These are phyloP conservation scores for Tribolium madens DNA, from an alignment of 1,140 invertebrate species.

Conservation along the genomic window DNA sequence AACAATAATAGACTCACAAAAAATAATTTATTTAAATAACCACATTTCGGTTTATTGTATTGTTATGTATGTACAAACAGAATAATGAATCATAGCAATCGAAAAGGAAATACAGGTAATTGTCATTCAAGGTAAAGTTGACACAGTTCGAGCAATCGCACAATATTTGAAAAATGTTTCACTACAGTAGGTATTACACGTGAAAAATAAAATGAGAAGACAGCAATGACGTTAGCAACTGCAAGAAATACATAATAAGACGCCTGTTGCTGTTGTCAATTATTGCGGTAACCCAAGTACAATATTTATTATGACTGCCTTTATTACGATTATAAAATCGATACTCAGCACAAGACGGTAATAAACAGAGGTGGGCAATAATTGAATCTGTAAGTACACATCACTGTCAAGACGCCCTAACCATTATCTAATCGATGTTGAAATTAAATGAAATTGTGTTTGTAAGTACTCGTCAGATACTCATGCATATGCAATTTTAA, in stretches of 20 bases:
- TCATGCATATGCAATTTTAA: neutral
- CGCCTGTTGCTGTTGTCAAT: neutral
- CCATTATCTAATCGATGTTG: slow-evolving; percentile 18
- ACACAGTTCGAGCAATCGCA: slow-evolving; percentile 48
- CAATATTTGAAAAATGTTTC: neutral
- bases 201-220: neutral
- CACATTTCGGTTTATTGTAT: slow-evolving; percentile 30
- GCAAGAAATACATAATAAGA: neutral
- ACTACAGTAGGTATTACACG: neutral
- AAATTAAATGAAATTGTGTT: neutral
- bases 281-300: neutral
- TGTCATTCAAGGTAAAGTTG: slow-evolving; percentile 59
- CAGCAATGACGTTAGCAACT: neutral
- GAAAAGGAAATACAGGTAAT: slow-evolving; percentile 58
- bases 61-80: slow-evolving; percentile 37
- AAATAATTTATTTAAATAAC: slow-evolving; percentile 25
- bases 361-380: neutral
- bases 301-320: neutral
- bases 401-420: slow-evolving; percentile 6
- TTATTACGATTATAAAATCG: neutral
- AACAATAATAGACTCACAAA: slow-evolving; percentile 10
- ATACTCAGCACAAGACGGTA: neutral
- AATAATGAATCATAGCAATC: slow-evolving; percentile 37
- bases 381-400: slow-evolving; percentile 17
- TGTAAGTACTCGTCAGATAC: neutral